These are phyloP conservation scores for Icerya purchasi DNA, from an alignment of 2,888 invertebrate species.

Conservation along the genomic window DNA sequence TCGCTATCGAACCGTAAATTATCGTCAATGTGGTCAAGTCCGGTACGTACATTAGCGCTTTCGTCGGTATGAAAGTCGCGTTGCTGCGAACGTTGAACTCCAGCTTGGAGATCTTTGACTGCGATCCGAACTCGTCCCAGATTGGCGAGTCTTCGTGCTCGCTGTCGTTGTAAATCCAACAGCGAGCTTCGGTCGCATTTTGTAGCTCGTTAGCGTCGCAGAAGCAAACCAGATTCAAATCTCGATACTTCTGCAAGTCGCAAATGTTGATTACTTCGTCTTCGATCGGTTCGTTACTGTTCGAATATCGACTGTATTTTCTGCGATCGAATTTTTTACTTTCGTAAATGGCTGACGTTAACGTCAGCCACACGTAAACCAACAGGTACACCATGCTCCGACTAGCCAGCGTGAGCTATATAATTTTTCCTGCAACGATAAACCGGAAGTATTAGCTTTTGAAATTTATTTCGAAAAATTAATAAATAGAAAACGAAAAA, in stretches of 20 bases:
- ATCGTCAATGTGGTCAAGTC: constrained; percentile 44
- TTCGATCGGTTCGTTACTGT: not conserved
- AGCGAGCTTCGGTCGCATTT: constrained; percentile 48
- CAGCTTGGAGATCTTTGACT: constrained; percentile 44
- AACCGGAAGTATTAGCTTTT: no score
- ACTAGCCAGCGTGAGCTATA: no score
- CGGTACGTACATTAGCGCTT: constrained; percentile 41
- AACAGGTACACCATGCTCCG: not conserved
- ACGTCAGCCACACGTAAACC: constrained; percentile 1
- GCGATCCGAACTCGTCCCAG: constrained; percentile 53
- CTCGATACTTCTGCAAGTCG: constrained; percentile 18
- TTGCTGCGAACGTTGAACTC: constrained; percentile 48
- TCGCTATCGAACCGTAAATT: constrained; percentile 47
- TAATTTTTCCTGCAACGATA: no score
- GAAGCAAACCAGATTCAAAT: constrained; percentile 36
- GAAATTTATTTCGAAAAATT: no score
- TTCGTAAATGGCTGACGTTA: not conserved
- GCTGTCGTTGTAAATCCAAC: constrained; percentile 49
- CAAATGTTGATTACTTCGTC: constrained; percentile 18
- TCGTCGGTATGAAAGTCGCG: constrained; percentile 48
- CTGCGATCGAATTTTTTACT: not conserved
- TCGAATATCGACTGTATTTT: not conserved
- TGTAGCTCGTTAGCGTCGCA: constrained; percentile 36
- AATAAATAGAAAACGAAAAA: no score
- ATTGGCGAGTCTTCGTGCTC: constrained; percentile 44